Conservation (phyloP, 2,888 invertebrate genomes). For the Tridacna gigas region DNA sequence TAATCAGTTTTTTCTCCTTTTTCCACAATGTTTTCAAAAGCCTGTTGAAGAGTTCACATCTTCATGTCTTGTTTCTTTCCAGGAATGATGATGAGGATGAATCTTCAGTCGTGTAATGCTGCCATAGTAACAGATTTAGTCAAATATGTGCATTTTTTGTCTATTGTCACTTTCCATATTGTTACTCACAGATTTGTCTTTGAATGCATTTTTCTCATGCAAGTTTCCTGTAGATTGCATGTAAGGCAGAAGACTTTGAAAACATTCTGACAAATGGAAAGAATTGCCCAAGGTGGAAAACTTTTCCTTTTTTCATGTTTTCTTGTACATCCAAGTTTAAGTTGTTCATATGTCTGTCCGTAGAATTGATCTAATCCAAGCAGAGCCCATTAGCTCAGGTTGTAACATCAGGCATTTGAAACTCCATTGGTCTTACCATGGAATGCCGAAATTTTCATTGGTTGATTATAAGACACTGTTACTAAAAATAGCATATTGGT, state of each 20-base stretch:
- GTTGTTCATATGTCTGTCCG: too few species aligned
- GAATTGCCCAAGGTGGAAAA: not conserved
- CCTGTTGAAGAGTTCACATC: not conserved
- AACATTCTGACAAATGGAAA: not conserved
- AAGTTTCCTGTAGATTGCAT: not conserved
- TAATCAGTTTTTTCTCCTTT: too few species aligned
- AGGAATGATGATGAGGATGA: conserved; percentile 54
- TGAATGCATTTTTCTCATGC: not conserved
- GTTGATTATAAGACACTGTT: too few species aligned
- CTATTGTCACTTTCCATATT: not conserved
- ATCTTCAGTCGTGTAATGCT: conserved; percentile 45
- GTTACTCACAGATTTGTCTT: not conserved
- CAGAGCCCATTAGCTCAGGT: too few species aligned
- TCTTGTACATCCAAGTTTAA: not conserved
- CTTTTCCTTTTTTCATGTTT: not conserved
- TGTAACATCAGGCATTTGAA: too few species aligned
- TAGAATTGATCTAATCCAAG: too few species aligned
- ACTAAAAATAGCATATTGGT: too few species aligned
- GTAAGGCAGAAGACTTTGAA: not conserved
- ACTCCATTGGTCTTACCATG: too few species aligned
- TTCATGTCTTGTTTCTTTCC: conserved; percentile 7
- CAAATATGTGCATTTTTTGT: conserved; percentile 9
- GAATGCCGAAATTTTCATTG: too few species aligned
- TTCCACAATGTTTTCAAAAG: too few species aligned
- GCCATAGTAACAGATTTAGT: conserved; percentile 32